Base-by-base conservation (phyloP, 2,888 invertebrate species). In the Lasioglossum morio region DNA sequence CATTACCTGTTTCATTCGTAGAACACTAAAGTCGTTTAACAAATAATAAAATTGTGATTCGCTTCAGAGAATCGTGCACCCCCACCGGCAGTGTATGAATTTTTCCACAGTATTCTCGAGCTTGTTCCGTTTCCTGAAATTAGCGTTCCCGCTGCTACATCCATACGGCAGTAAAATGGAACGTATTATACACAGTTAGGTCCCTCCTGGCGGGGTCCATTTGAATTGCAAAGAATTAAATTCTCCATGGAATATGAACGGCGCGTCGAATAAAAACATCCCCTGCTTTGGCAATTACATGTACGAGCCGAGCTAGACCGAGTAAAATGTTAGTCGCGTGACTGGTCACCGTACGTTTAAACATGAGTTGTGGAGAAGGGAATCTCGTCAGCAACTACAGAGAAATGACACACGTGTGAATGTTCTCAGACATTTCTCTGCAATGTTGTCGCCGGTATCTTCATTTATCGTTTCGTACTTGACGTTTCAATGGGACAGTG, bases 331-430 rank as follows among this genome's bases (percentile, higher is more conserved):
- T 66, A 81, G 30, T 86, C 85, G 85, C 85, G 85, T 84, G 84
- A 86, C 85, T 72, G 57, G 73, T 77, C 34, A 12, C 76, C 84
- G n/a, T 79, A 66, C 43, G 23, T 34, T 34, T 37, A 16, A 27
- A 30, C 66, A 34, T 30, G 30, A 66, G 34, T 37, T 69, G 34
- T 57, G 14, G 10, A 34, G 14, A 14, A 77, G 60, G 73, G 30
- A 78, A 84, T 84, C 84, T 66, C 75, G 72, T 43, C 46, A 69
- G 77, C 70, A 75, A 27, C 74, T 72, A 12, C 37, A 80, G 86
- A 80, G 86, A 78, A 77, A 82, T 77, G 66, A 69, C 53, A 69
- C 69, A 86, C 80, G 85, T 86, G 84, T 78, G 86, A 86, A 84
- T 72, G 46, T 86, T 84, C 84, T 84, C 80, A 86, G 74, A 79